Percentiles rank a stretch among this genome's conserved stretches.
Conservation (phyloP, 2,888 invertebrate species). For the Didymodactylos carnosus region DNA sequence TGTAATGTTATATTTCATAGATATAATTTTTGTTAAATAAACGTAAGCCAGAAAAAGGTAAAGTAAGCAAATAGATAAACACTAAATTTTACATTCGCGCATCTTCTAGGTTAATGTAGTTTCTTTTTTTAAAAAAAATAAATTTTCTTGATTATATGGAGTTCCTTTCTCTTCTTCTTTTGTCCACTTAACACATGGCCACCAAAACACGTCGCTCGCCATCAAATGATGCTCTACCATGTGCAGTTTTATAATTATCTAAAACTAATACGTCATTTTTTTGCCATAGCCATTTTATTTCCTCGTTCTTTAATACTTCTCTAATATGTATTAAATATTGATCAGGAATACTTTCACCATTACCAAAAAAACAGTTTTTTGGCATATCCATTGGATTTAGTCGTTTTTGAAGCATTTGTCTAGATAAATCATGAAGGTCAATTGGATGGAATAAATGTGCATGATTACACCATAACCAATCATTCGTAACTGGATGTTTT, state of each 20-base stretch:
- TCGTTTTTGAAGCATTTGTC: neutral
- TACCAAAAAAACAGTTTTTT: neutral
- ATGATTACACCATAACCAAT: neutral
- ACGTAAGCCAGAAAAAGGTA: too few relatives aligned
- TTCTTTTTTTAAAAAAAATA: too few relatives aligned
- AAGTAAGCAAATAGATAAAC: too few relatives aligned
- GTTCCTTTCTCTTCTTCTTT: too few relatives aligned
- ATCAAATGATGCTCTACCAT: neutral
- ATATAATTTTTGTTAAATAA: too few relatives aligned
- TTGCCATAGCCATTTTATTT: neutral
- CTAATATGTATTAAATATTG: neutral
- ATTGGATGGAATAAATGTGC: neutral
- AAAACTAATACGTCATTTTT: neutral
- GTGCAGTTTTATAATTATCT: neutral
- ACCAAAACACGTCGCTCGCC: neutral
- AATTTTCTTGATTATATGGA: too few relatives aligned
- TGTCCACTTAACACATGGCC: neutral
- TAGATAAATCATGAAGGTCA: neutral
- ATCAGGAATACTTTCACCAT: neutral
- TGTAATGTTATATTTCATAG: too few relatives aligned
- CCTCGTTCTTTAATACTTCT: neutral
- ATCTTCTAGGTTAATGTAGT: too few relatives aligned
- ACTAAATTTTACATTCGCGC: too few relatives aligned
- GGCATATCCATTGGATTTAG: neutral
- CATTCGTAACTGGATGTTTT: neutral